Evolutionary conservation across 1,140 invertebrate genomes (phyloP), one percentile per base, ranked within the genome.

Genomic region (Pantala flavescens): DNA sequence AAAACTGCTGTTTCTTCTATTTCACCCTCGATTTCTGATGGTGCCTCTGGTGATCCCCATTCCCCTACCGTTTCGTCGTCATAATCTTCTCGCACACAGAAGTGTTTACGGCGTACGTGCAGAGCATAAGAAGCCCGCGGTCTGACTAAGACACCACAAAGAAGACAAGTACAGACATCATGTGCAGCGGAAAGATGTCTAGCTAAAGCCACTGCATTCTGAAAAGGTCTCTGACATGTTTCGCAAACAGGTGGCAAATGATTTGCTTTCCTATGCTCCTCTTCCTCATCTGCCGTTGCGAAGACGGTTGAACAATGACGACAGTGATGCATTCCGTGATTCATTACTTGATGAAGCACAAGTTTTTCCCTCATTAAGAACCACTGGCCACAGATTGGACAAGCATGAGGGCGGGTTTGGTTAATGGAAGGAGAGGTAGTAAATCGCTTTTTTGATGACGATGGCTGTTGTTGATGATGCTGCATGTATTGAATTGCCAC

Each of bases 351-450:
- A 70, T 78, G 77, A 43, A 78, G 73, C n/a, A 75, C 71, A 70
- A 78, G 74, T 74, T 76, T 77, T 24, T 77, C 76, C 70, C 75
- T 74, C 23, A 75, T 74, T 36, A 77, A 74, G 72, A 78, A 78
- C 75, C 76, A 77, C 36, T 76, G 63, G 14, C 75, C 43, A 73
- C 77, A 78, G 23, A 74, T 24, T 43, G 75, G 55, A 74, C 77
- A 78, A 11, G 71, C 72, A 75, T 75, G 73, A 12, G 76, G 75
- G 24, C 24, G 24, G 28, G 24, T 73, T 73, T 73, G 75, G 23
- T 36, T 73, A 23, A 36, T 28, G 16, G 75, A 24, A 73, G 71
- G 71, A n/a, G 24, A 55, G 49, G 43, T 24, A 36, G 14, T 23
- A 43, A 19, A 63, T 21, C 63, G 74, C 24, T 71, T 70, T 43